Percentiles rank a stretch among this genome's conserved stretches.
Conservation (phyloP, 2,113 vertebrate genomes). For the Toxostoma redivivum region DNA sequence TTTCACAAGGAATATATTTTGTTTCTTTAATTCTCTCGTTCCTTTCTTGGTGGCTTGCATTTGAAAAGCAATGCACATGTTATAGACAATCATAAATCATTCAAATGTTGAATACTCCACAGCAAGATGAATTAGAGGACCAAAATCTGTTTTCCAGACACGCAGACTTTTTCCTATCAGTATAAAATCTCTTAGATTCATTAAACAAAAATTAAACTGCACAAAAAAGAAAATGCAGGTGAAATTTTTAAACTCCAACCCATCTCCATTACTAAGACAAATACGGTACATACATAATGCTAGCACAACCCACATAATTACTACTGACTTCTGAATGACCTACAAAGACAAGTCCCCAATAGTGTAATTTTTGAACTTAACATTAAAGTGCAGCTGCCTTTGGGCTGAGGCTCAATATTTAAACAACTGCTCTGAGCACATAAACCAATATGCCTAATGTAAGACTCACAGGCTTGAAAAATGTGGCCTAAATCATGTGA, state of each 20-base stretch:
- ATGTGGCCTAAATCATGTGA: background rate
- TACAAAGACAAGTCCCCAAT: background rate
- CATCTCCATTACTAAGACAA: background rate
- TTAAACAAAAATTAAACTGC: background rate
- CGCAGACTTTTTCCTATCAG: background rate
- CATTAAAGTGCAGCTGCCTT: background rate
- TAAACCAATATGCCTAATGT: background rate
- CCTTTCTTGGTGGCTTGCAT: background rate
- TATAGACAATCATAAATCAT: background rate
- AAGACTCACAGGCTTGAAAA: background rate
- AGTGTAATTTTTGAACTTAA: background rate
- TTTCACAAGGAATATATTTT: background rate
- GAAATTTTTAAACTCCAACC: background rate
- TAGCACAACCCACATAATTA: background rate
- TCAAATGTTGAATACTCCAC: background rate
- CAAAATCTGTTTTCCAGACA: background rate
- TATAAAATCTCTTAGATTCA: constrained; percentile 12
- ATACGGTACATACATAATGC: background rate
- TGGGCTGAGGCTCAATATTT: background rate
- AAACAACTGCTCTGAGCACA: background rate
- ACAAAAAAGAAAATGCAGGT: background rate
- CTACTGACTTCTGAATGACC: background rate
- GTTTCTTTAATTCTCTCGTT: background rate
- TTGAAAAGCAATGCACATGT: background rate
- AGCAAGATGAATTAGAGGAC: constrained; percentile 2